Evolutionary conservation across 2,888 invertebrate genomes (phyloP).

Genomic region (Sericinus montela): DNA sequence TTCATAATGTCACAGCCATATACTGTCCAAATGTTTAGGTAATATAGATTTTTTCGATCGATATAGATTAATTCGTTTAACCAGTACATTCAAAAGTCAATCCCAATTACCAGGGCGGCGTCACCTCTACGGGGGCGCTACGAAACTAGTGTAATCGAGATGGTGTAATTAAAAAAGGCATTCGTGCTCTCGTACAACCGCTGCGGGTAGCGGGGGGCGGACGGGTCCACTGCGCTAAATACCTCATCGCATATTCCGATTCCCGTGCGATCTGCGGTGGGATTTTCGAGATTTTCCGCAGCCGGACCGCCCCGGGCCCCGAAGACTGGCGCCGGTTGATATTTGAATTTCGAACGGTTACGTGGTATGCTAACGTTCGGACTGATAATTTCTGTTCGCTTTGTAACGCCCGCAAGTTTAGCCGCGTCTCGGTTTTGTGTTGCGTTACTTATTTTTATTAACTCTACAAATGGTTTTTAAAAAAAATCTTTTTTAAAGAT

Average conservation of each 20-base stretch:
- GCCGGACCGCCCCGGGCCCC: conserved; percentile 49
- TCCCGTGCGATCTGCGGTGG: conserved; percentile 63
- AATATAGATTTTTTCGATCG: no score
- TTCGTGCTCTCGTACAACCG: not conserved
- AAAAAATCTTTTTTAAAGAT: no score
- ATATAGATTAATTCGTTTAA: no score
- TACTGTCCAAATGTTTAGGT: no score
- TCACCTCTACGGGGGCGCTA: not conserved
- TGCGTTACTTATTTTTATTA: no score
- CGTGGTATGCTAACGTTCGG: conserved; percentile 40
- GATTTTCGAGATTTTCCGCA: conserved; percentile 73
- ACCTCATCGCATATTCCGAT: conserved; percentile 68
- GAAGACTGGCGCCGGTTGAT: conserved; percentile 53
- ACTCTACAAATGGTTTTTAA: no score
- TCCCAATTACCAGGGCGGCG: not conserved
- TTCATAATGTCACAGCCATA: no score
- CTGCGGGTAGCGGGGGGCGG: conserved; percentile 16
- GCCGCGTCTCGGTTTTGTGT: not conserved
- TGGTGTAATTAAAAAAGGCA: not conserved
- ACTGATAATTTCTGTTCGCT: conserved; percentile 27
- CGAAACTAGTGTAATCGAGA: not conserved
- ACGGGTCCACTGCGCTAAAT: conserved; percentile 53
- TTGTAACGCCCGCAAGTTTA: conserved; percentile 15
- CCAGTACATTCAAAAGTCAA: no score
- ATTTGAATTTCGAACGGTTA: conserved; percentile 54